Conservation (phyloP, 2,888 invertebrate species). For the Spisula subtruncata region DNA sequence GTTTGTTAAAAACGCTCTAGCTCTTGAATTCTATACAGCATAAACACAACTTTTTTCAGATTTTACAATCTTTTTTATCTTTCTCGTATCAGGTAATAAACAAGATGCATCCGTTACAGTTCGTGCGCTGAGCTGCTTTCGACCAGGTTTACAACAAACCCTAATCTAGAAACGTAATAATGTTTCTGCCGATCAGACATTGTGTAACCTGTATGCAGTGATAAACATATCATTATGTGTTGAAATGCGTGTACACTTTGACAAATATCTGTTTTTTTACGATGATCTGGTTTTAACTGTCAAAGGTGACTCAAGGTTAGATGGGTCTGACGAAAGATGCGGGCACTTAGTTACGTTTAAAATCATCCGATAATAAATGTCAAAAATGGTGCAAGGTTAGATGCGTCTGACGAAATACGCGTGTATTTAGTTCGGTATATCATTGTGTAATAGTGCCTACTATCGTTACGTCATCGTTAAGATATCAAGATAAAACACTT, state of each 20-base stretch:
- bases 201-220: conserved; percentile 45
- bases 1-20: no score
- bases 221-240: conserved; percentile 29
- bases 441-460: no score
- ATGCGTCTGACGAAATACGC: no score
- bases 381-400: no score
- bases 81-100: conserved; percentile 22
- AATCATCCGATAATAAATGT: no score
- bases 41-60: no score
- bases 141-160: background rate
- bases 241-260: conserved; percentile 25
- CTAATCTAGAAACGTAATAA: conserved; percentile 33
- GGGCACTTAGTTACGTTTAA: background rate
- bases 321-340: conserved; percentile 28
- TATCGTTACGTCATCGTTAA: no score
- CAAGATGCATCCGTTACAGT: conserved; percentile 31
- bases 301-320: conserved; percentile 2
- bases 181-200: conserved; percentile 30
- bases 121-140: background rate
- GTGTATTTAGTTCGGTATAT: no score
- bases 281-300: background rate
- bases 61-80: conserved; percentile 6
- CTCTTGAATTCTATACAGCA: background rate
- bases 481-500: no score
- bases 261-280: conserved; percentile 12